Evolutionary conservation across 92 coral and sea anemone species (phyloP), one percentile per base, ranked within the genome.

Genomic region (Epizoanthus stellaris): DNA sequence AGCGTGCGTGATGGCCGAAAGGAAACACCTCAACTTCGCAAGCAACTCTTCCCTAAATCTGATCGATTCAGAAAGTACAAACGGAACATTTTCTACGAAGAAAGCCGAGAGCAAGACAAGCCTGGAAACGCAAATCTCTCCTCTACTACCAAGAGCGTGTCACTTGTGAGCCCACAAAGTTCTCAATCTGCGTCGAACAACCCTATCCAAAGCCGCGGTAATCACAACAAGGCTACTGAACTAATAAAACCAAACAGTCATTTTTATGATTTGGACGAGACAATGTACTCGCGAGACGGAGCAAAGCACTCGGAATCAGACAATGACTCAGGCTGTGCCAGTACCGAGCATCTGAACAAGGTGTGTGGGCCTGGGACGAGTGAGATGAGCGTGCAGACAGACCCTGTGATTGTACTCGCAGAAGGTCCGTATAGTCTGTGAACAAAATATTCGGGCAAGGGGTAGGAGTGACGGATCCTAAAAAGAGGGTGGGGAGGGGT

Each of bases 361-460:
- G 83, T 79, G 83, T 79, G 83, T 79, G 67, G 62, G 83, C 60
- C 83, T 43, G 83, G 83, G 21, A 63, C 83, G 59, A 63, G 72
- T 23, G 83, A 79, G 83, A 79, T 21, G 72, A 63, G 83, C 67
- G 83, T 79, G 40, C 83, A 79, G 60, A 79, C 83, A 39, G 83
- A 79, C 60, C 83, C 83, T 79, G 83, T 79, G 60, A 79, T 79
- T 45, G 83, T 79, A 63, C 83, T 79, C 83, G 83, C 83, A 79
- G 83, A 79, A 79, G 83, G 83, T 79, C 83, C 72, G 83, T 79
- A 79, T 63, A 79, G 83, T 70, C 83, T 79, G 83, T 79, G 82
- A 77, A 60, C 40, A 40, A 23, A 56, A 15, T 77, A 40, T 16
- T 39, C 43, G 69, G 82, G 82, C 70, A 69, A 77, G 82, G 82